A percentile compares a stretch with the other conserved stretches of the same genome.
phyloP scores from a whole-genome alignment of 2,888 invertebrate species.

The Eupithecia inturbata region DNA sequence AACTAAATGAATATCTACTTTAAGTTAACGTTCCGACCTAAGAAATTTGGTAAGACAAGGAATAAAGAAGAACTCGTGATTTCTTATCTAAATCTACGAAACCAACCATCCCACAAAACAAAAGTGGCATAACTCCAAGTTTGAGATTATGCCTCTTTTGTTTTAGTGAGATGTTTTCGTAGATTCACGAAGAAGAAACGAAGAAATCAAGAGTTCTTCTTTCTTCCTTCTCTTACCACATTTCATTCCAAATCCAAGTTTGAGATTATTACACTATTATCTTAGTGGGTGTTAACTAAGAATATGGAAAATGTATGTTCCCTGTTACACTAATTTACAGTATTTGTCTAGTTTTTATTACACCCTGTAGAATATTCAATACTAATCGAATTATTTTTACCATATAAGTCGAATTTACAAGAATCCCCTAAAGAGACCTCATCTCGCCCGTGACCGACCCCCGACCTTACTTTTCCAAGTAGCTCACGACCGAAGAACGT shows the following conservation, averaged over 20 bases:
- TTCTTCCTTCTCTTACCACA: too few relatives aligned
- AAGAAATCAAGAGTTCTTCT: too few relatives aligned
- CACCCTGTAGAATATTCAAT: neutral
- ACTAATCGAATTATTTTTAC: neutral
- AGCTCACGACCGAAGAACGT: neutral
- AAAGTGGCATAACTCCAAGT: neutral
- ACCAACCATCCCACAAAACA: neutral
- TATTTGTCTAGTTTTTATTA: neutral
- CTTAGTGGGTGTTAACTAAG: neutral
- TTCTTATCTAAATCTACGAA: too few relatives aligned
- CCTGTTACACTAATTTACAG: neutral
- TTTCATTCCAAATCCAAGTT: too few relatives aligned
- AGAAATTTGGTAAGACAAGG: too few relatives aligned
- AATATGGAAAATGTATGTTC: neutral
- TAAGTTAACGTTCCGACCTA: too few relatives aligned
- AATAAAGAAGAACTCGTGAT: too few relatives aligned
- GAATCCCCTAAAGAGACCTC: neutral
- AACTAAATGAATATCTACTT: too few relatives aligned
- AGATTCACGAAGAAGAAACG: too few relatives aligned
- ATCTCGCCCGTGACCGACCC: neutral
- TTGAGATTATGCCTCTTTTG: neutral
- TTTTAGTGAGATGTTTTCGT: too few relatives aligned
- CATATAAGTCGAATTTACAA: neutral
- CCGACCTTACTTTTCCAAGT: neutral
- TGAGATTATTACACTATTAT: too few relatives aligned